Base-by-base conservation (phyloP, 2,797 vertebrate genomes). In the Cephalopachus bancanus region DNA sequence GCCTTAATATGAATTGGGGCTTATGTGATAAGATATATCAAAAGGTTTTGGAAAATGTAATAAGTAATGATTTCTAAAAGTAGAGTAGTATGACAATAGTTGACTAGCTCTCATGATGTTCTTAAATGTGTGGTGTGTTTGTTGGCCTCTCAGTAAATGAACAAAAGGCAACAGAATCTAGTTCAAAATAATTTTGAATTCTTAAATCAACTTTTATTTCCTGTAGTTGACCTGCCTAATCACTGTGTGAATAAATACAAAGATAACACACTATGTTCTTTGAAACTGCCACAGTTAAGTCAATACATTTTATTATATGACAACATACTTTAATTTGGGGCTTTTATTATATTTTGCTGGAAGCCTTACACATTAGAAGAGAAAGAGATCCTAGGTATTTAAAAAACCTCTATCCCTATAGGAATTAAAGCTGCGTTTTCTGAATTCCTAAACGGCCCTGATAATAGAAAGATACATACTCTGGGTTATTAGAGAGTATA, bases 151-250 rank as follows among this genome's bases (percentile, higher is more conserved):
- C 67, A 62, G 65, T 37, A 17, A 91, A 37, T 19, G 64, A 10
- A 33, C 10, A 76, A 37, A 75, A 16, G 1, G 3, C n/a, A 67
- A 55, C 1, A 20, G 30, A 67, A n/a, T 60, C 67, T 53, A 44
- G 53, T 3, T 75, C n/a, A 19, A 69, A 60, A 87, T 86, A 91
- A 67, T 19, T 53, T 80, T 81, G 44, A 59, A 87, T 83, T 55
- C n/a, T 30, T 89, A 55, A 65, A 3, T 81, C 24, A 75, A 69
- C n/a, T 33, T 74, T 28, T 12, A n/a, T 20, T 83, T 87, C 20
- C 20, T 17, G 24, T 55, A 24, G 33, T 71, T 49, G 49, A 60
- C 49, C n/a, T 67, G 7, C 60, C 26, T 87, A 55, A 53, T 62
- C 8, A 5, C 26, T 49, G 7, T 53, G 26, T 10, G 24, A 90